A percentile compares a stretch with the other conserved stretches of the same genome.
Conservation (phyloP, 2,113 vertebrate genomes). For the Myotis lucifugus region DNA sequence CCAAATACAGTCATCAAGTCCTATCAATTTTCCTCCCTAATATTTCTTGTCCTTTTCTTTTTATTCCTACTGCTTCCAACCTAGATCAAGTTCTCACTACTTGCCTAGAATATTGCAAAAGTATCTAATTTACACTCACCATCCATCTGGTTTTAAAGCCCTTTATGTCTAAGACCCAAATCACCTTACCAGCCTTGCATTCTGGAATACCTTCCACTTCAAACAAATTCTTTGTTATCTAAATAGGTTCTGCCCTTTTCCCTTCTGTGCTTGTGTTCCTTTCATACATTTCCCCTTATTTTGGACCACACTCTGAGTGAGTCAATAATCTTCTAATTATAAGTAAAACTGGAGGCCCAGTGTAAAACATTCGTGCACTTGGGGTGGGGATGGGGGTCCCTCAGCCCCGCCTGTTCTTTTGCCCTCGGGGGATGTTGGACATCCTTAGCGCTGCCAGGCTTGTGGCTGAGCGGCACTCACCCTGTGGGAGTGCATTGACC, state of each 20-base stretch:
- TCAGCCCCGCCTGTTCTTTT: no score
- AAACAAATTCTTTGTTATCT: conserved; percentile 1
- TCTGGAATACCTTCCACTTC: conserved; percentile 16
- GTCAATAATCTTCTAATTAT: neutral
- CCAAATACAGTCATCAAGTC: neutral
- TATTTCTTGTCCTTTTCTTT: conserved; percentile 36
- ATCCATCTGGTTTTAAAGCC: neutral
- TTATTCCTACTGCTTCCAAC: neutral
- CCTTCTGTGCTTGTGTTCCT: neutral
- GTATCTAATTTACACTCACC: neutral
- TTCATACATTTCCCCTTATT: neutral
- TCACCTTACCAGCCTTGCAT: neutral
- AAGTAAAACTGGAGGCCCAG: neutral
- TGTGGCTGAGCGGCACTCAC: no score
- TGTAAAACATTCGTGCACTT: no score
- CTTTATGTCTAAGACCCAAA: conserved; percentile 24
- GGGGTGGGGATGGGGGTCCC: no score
- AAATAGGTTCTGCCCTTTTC: neutral
- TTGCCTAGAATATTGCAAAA: conserved; percentile 38
- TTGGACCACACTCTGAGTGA: neutral
- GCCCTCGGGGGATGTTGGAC: no score
- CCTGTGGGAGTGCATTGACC: no score
- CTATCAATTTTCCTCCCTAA: neutral
- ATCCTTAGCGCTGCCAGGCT: no score
- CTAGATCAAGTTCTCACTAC: neutral